Evolutionary conservation across 2,113 vertebrate species (phyloP).

Genomic region (Solenodon paradoxus): DNA sequence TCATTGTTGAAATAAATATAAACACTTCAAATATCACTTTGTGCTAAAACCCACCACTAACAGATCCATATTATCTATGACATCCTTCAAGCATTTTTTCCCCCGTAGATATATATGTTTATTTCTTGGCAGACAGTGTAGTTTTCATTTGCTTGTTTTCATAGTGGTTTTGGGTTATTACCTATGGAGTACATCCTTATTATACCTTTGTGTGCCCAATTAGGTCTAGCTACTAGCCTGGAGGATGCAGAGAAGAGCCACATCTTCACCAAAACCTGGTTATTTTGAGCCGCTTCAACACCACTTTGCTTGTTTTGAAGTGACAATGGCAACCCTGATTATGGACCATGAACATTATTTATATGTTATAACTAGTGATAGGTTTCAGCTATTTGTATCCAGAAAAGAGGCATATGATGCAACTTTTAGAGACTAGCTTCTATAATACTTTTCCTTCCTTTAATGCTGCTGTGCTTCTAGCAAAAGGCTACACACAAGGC

Average conservation of each 20-base stretch:
- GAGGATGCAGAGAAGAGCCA: not conserved
- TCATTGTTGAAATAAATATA: not conserved
- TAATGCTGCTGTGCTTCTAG: not conserved
- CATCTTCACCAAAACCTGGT: not conserved
- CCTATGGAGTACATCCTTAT: not conserved
- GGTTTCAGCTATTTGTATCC: not conserved
- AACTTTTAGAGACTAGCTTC: not conserved
- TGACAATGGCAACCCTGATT: not conserved
- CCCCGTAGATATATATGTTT: not conserved
- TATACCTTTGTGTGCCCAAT: not conserved
- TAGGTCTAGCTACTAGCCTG: not conserved
- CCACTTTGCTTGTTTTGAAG: not conserved
- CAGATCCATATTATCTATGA: not conserved
- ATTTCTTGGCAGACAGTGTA: not conserved
- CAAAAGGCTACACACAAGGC: not conserved
- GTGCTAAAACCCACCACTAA: not conserved
- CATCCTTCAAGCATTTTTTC: not conserved
- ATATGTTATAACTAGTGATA: not conserved
- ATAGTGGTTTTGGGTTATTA: not conserved
- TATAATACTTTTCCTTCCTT: not conserved
- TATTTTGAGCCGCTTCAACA: not conserved
- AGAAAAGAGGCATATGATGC: not conserved
- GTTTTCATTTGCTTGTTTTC: not conserved
- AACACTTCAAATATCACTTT: not conserved
- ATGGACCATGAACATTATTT: not conserved